These are phyloP conservation scores for Deilephila elpenor DNA, from an alignment of 2,888 invertebrate species.

Conservation along the genomic window DNA sequence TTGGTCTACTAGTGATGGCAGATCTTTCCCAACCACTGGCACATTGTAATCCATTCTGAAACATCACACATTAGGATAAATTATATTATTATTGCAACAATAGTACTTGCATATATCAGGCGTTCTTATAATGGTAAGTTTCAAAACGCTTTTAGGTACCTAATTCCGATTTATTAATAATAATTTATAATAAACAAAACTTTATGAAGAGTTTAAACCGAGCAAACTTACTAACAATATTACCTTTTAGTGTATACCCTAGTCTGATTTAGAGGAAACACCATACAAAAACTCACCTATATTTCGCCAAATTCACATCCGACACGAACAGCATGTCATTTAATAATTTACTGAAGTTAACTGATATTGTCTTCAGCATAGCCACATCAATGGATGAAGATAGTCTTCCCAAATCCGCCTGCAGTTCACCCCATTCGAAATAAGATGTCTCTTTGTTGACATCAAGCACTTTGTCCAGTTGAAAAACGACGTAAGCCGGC, in stretches of 20 bases:
- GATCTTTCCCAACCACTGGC: slow-evolving; percentile 86
- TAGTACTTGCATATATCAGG: too few relatives aligned
- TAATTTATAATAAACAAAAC: too few relatives aligned
- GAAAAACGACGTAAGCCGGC: slow-evolving; percentile 90
- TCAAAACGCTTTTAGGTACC: too few relatives aligned
- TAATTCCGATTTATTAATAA: too few relatives aligned
- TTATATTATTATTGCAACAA: too few relatives aligned
- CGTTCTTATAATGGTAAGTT: too few relatives aligned
- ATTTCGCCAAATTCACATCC: slow-evolving; percentile 86
- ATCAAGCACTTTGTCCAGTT: slow-evolving; percentile 88
- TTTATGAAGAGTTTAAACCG: too few relatives aligned
- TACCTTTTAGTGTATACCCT: too few relatives aligned
- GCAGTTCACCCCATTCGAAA: slow-evolving; percentile 86
- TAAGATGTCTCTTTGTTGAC: slow-evolving; percentile 87
- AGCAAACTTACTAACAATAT: too few relatives aligned
- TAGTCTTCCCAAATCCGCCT: slow-evolving; percentile 80
- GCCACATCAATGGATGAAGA: slow-evolving; percentile 83
- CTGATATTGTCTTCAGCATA: slow-evolving; percentile 82
- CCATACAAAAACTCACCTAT: slow-evolving; percentile 64
- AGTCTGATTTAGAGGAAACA: too few relatives aligned
- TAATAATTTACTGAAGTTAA: slow-evolving; percentile 83
- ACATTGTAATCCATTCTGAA: slow-evolving; percentile 84
- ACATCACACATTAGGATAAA: slow-evolving; percentile 23
- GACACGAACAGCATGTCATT: slow-evolving; percentile 84
- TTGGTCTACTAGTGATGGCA: slow-evolving; percentile 87